phyloP scores from a whole-genome alignment of 2,888 invertebrate genomes.

The Dicranocentrus wangi region DNA sequence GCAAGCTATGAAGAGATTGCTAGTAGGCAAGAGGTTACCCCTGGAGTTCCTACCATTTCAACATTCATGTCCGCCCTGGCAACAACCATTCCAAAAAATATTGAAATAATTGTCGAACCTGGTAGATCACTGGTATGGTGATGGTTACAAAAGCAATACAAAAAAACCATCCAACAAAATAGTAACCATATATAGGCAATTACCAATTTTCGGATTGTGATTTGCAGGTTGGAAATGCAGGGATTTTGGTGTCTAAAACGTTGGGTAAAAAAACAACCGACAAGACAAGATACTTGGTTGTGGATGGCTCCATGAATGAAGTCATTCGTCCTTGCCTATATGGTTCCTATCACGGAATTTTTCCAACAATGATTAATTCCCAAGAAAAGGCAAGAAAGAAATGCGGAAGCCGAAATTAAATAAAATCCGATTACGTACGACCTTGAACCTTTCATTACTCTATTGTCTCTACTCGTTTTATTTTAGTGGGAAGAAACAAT shows the following conservation, averaged over 20 bases:
- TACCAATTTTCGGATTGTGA: neutral
- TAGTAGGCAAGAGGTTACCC: neutral
- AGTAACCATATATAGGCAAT: no score
- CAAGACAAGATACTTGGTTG: constrained; percentile 74
- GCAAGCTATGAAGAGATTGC: neutral
- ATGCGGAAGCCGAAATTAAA: no score
- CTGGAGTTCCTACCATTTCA: constrained; percentile 47
- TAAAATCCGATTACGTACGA: no score
- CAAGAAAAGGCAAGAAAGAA: constrained; percentile 18
- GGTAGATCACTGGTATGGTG: constrained; percentile 75
- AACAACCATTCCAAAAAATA: constrained; percentile 68
- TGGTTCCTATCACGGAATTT: constrained; percentile 75
- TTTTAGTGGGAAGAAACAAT: constrained; percentile 73
- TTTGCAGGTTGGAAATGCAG: constrained; percentile 69
- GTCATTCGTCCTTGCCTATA: constrained; percentile 75
- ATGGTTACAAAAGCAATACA: neutral
- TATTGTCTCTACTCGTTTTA: no score
- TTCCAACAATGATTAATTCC: constrained; percentile 66
- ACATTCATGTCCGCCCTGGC: constrained; percentile 69
- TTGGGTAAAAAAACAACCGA: constrained; percentile 74
- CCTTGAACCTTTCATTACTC: no score
- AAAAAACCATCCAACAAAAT: neutral
- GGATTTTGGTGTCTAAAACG: constrained; percentile 74
- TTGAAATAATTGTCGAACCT: constrained; percentile 75
- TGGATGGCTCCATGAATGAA: constrained; percentile 75